Conservation (phyloP, 1,140 invertebrate species). For the Octopus sinensis region DNA sequence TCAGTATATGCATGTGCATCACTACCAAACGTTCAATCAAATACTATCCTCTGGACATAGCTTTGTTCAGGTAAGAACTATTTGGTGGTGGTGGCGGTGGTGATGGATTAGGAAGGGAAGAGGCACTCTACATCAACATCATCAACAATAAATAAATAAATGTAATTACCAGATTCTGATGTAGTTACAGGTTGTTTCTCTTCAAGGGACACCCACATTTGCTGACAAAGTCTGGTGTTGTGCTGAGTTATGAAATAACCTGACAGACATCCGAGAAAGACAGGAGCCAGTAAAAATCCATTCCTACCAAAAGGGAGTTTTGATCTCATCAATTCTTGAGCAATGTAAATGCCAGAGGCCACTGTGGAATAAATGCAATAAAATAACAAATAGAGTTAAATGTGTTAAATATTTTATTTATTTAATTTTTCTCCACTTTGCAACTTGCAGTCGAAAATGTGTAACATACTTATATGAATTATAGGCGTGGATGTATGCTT, state of each 20-base stretch:
- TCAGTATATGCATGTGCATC: too few species aligned
- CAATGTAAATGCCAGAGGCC: constrained; percentile 31
- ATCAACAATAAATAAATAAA: not conserved
- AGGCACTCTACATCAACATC: not conserved
- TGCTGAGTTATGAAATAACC: constrained; percentile 28
- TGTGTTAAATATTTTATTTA: too few species aligned
- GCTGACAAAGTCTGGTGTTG: constrained; percentile 33
- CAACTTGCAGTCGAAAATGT: too few species aligned
- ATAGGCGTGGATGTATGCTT: too few species aligned
- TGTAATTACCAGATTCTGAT: constrained; percentile 23
- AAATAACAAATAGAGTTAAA: too few species aligned
- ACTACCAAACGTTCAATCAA: too few species aligned
- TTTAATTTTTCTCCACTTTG: too few species aligned
- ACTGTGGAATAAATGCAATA: constrained; percentile 13
- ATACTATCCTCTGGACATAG: too few species aligned
- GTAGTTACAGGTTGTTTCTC: constrained; percentile 36
- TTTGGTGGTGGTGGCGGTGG: too few species aligned
- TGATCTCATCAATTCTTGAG: constrained; percentile 29
- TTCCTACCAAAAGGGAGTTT: constrained; percentile 23
- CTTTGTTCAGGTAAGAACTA: too few species aligned
- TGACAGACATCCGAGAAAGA: constrained; percentile 25
- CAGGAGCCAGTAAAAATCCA: constrained; percentile 26
- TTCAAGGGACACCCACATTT: constrained; percentile 45
- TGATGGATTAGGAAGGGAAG: too few species aligned
- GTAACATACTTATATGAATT: too few species aligned